phyloP scores from a whole-genome alignment of 2,113 vertebrate species.

The Gnathonemus longibarbis region DNA sequence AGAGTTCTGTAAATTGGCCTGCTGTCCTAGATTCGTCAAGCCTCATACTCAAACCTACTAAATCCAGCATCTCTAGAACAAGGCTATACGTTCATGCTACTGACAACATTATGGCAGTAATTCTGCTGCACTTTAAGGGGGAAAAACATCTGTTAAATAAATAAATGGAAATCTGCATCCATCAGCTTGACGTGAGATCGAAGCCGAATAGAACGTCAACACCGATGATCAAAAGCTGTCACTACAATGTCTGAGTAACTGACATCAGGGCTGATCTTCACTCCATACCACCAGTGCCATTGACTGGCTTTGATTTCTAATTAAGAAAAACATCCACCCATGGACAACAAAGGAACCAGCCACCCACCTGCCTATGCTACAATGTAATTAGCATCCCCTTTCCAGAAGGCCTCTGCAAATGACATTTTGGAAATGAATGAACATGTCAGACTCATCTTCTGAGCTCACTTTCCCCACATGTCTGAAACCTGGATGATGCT shows the following conservation, averaged over 20 bases:
- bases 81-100: neutral
- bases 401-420: neutral
- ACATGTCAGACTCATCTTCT: neutral
- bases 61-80: neutral
- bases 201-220: neutral
- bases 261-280: neutral
- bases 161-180: neutral
- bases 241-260: neutral
- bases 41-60: neutral
- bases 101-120: neutral
- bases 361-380: neutral
- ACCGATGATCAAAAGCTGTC: neutral
- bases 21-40: neutral
- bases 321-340: neutral
- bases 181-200: neutral
- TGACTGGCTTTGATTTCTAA: neutral
- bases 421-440: neutral
- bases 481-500: neutral
- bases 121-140: neutral
- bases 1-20: neutral
- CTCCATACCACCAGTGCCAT: neutral
- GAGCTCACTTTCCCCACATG: neutral
- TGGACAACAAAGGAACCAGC: too few relatives aligned
- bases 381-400: neutral
- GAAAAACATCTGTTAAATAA: neutral